Base-by-base conservation (phyloP, 2,888 invertebrate genomes). In the Carterocephalus palaemon region DNA sequence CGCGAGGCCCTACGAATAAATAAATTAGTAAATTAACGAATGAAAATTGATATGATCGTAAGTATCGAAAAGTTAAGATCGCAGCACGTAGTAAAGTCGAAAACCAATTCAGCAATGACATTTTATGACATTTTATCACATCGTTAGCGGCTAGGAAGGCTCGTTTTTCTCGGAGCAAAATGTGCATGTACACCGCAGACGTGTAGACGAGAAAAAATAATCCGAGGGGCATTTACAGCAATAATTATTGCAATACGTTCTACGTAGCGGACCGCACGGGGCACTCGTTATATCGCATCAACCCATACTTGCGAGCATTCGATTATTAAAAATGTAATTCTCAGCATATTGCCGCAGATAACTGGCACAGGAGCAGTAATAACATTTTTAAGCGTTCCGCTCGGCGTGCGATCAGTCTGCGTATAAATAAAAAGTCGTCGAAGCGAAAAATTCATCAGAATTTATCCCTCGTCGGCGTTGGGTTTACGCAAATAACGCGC, bases 351-450 rank as follows among this genome's bases (percentile, higher is more conserved):
- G 57, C 59, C 60, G 57, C 61, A 62, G 67, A 65, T 61, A 62
- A 59, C 54, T n/a, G 54, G 59, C 57, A 53, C 57, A 61, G 56
- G 56, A 64, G 73, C 70, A 74, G 75, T 73, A 75, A 75, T 74
- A 73, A 74, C 64, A 70, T 72, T 72, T 74, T 75, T 71, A 56
- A 70, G 62, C 75, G 72, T 70, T 65, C 58, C 68, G 73, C 72
- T 69, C 57, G 62, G 52, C 71, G 72, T 73, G 66, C 70, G 59
- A 69, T 66, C 68, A 68, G 61, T 67, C 60, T 60, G 63, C 60
- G 70, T 73, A 74, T 75, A 75, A 79, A 83, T 81, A 76, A 78
- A 82, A 78, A 82, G 66, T 68, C 68, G 71, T 75, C 73, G 74
- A 75, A 67, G 75, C 72, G 75, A 68, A 75, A 78, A 75, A 77